Evolutionary conservation across 2,797 vertebrate species (phyloP), one percentile per base, ranked within the genome.

Genomic region (Megaceryle alcyon): DNA sequence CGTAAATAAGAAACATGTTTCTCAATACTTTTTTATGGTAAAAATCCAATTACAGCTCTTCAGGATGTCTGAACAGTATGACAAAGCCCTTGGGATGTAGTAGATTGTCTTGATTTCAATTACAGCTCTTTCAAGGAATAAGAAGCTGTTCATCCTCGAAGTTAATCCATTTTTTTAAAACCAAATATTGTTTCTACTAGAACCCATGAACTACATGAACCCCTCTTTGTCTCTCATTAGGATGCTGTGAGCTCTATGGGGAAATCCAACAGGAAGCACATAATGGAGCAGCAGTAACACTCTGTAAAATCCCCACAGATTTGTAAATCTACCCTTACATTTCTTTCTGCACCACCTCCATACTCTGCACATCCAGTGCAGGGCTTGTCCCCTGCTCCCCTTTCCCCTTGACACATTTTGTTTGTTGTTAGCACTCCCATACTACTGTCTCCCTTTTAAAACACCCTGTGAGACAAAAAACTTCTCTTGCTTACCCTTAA

Each of bases 1-100:
- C 29, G 31, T 85, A 92, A 97, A 92, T 90, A 92, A 89, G 75
- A 96, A 95, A 51, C 70, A 68, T 11, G 20, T 75, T 94, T 84
- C 73, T 84, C 49, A 31, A 12, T 0, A 3, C 68, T 80, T 73
- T 25, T 86, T 94, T 77, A 88, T 80, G 68, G 35, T 85, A 57
- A 95, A 92, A 95, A 80, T 71, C 49, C 81, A 90, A 12, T 82
- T 84, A 49, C 0, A 14, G 18, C 41, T 88, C 86, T 33, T 77
- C 60, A 54, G 90, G 63, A 65, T 57, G 44, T 16, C 66, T 94
- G 87, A 92, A 56, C 7, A 14, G 17, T 44, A 65, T 9, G 14
- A 64, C 48, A 90, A 56, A 94, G 39, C 59, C 80, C 76, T 90
- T 73, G 53, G 71, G 90, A 90, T 41, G 6, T 0, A 43, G 48